These are phyloP conservation scores for Oncorhynchus masou DNA, from an alignment of 2,113 vertebrate genomes.

Conservation along the genomic window DNA sequence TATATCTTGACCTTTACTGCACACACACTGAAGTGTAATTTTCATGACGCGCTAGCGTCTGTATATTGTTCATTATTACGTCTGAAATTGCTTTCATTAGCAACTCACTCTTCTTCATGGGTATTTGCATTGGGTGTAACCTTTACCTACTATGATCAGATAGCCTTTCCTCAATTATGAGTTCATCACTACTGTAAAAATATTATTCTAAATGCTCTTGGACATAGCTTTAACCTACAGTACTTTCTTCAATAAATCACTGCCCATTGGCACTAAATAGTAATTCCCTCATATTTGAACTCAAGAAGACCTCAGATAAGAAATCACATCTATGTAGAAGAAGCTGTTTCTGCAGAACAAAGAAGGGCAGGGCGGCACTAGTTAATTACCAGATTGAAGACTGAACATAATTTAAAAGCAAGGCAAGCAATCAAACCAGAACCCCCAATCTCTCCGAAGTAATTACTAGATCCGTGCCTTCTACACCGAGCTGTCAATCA, in stretches of 20 bases:
- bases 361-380: too few species aligned
- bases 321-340: neutral
- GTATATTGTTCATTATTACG: neutral
- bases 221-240: too few species aligned
- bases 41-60: conserved; percentile 6
- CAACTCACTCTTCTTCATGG: neutral
- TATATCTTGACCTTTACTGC: conserved; percentile 33
- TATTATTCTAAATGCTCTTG: too few species aligned
- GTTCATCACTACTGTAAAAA: neutral
- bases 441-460: neutral
- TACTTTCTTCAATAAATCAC: too few species aligned
- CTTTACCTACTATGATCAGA: neutral
- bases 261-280: neutral
- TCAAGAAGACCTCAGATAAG: neutral
- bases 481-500: neutral
- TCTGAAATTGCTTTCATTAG: neutral
- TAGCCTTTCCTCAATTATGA: neutral
- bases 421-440: conserved; percentile 9
- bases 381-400: neutral
- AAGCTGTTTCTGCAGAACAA: neutral
- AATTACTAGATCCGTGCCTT: conserved; percentile 6
- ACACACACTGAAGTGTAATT: neutral
- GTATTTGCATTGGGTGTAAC: conserved; percentile 1
- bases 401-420: conserved; percentile 14
- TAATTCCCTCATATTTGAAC: neutral